Evolutionary conservation across 1,140 invertebrate genomes (phyloP).

Genomic region (Zaprionus gabonicus): DNA sequence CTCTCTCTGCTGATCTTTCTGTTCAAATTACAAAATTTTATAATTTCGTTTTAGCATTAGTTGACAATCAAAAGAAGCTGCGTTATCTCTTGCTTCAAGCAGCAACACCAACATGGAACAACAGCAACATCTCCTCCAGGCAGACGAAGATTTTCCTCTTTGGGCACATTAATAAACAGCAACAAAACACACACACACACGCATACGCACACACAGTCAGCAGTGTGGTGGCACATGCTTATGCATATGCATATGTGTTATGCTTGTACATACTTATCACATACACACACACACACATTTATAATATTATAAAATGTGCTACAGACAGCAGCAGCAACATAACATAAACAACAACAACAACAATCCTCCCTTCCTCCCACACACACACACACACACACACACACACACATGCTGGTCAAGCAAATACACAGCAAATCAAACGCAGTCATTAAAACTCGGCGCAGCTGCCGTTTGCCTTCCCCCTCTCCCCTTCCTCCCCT

Average conservation of each 20-base stretch:
- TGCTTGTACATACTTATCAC: constrained; percentile 29
- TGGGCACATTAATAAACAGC: constrained; percentile 52
- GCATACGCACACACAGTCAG: constrained; percentile 5
- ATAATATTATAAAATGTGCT: constrained; percentile 49
- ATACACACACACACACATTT: neutral
- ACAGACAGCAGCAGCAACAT: constrained; percentile 26
- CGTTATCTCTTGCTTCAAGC: neutral
- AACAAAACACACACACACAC: constrained; percentile 27
- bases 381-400: constrained; percentile 12
- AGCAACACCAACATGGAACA: neutral
- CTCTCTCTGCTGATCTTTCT: neutral
- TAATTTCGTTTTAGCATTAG: neutral
- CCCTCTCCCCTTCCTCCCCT: neutral
- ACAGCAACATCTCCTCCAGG: neutral
- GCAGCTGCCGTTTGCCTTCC: neutral
- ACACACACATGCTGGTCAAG: constrained; percentile 40
- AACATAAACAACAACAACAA: constrained; percentile 3
- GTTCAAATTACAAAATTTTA: neutral
- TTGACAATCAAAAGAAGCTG: constrained; percentile 7
- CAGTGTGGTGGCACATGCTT: constrained; percentile 27
- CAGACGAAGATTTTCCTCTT: constrained; percentile 9
- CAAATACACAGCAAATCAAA: constrained; percentile 58
- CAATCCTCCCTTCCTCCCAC: constrained; percentile 3
- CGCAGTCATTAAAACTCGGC: constrained; percentile 42
- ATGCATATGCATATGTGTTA: constrained; percentile 57